Evolutionary conservation across 2,888 invertebrate species (phyloP), one percentile per base, ranked within the genome.

Genomic region (Leptinotarsa haldemani): DNA sequence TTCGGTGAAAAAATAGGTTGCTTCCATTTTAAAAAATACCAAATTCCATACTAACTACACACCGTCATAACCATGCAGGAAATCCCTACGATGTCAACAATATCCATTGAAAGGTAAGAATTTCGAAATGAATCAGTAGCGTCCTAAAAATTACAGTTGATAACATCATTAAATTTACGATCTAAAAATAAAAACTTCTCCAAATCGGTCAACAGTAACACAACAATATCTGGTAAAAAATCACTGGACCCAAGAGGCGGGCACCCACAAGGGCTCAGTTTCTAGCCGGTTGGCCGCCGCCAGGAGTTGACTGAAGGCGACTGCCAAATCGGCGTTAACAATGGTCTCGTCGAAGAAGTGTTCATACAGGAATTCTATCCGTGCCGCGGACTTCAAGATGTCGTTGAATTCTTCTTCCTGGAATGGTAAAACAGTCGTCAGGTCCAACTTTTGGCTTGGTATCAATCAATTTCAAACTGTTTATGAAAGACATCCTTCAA

Each of bases 261-360:
- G 98, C 53, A 98, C 97, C 98, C 98, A 99, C 18, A 96, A 91
- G 0, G 98, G 96, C 85, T 98, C 97, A 0, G 94, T 94, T 88
- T 98, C 97, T 46, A 97, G 92, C 81, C 93, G 91, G 88, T 95
- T 94, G 48, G 95, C 94, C 63, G 93, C 92, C 82, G 93, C 91
- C 71, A 96, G 90, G 22, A 99, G 90, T 83, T 95, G 94, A 81
- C 95, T 94, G 82, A 98, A 94, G 22, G 98, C 95, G 74, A 91
- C 90, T 0, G 94, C 92, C 74, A 99, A 89, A 84, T 98, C 96
- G 47, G 94, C 96, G 85, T 99, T 99, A n/a, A 97, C 91, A 69
- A 99, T 94, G 81, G 93, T 93, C 84, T 95, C 95, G 88, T 99
- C 99, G 86, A 98, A 98, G 87, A 95, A 93, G 87, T 98, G 98